phyloP scores from a whole-genome alignment of 1,140 invertebrate species.

The Aphaenogaster ashmeadi region DNA sequence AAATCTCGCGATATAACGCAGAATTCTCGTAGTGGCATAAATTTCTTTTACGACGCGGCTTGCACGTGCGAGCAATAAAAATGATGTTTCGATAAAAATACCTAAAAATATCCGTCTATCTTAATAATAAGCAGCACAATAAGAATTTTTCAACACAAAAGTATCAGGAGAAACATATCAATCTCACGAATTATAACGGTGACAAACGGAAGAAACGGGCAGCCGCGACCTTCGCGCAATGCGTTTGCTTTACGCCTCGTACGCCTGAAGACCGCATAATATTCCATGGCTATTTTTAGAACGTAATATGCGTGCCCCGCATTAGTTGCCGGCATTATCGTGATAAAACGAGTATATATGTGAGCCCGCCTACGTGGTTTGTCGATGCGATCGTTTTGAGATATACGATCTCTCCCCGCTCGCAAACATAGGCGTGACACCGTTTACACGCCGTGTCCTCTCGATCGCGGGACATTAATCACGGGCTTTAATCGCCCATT shows the following conservation, averaged over 20 bases:
- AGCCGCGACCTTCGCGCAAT: not conserved
- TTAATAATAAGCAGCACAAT: not conserved
- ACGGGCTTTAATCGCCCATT: not conserved
- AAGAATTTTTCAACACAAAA: not conserved
- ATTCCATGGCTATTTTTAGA: slow-evolving; percentile 44
- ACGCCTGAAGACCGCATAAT: slow-evolving; percentile 18
- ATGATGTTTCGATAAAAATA: not conserved
- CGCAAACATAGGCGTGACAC: slow-evolving; percentile 44
- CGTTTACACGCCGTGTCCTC: slow-evolving; percentile 9
- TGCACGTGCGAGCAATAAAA: not conserved
- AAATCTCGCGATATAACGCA: not conserved
- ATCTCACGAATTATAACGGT: not conserved
- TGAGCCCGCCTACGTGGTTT: not conserved
- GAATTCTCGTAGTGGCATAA: not conserved
- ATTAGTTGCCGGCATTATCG: slow-evolving; percentile 42
- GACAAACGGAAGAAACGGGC: slow-evolving; percentile 19
- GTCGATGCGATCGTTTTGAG: slow-evolving; percentile 44
- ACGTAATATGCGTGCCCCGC: not conserved
- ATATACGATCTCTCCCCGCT: not conserved
- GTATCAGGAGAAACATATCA: not conserved
- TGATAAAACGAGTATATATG: slow-evolving; percentile 37
- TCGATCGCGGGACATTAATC: slow-evolving; percentile 21
- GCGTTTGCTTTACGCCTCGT: not conserved
- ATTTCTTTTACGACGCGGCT: not conserved
- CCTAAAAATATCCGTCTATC: not conserved